Evolutionary conservation across 2,113 vertebrate genomes (phyloP).

Genomic region (Dasyurus viverrinus): DNA sequence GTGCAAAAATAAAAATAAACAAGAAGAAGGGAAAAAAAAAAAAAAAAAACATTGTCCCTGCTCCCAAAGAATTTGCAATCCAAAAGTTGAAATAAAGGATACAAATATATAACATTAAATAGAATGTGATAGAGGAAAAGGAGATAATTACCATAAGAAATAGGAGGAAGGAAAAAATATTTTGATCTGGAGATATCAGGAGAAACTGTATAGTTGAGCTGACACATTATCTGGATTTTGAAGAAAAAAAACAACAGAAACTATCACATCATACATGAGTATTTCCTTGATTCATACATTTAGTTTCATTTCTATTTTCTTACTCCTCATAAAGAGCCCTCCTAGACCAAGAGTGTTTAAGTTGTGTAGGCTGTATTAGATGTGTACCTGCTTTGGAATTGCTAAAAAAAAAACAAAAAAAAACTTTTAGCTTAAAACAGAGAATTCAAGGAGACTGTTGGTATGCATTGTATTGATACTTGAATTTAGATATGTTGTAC

Average conservation of each 20-base stretch:
- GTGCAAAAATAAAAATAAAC: neutral
- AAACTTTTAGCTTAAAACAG: neutral
- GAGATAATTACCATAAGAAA: neutral
- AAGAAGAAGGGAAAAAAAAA: neutral
- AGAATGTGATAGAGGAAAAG: neutral
- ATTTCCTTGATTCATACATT: neutral
- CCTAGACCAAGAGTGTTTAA: slow-evolving; percentile 19
- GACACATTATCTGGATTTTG: neutral
- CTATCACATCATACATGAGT: neutral
- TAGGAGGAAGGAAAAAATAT: neutral
- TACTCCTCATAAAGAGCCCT: neutral
- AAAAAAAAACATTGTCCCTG: neutral
- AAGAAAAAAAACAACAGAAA: neutral
- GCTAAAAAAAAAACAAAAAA: neutral
- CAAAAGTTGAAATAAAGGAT: neutral
- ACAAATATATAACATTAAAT: neutral
- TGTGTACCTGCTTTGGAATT: neutral
- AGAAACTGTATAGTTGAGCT: neutral
- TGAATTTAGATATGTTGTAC: neutral
- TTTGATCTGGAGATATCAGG: neutral
- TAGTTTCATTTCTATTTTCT: neutral
- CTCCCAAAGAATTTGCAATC: neutral
- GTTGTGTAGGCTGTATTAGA: neutral
- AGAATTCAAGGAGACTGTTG: neutral
- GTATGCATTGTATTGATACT: neutral